Base-by-base conservation (phyloP, 2,113 vertebrate species). In the Jacana jacana region DNA sequence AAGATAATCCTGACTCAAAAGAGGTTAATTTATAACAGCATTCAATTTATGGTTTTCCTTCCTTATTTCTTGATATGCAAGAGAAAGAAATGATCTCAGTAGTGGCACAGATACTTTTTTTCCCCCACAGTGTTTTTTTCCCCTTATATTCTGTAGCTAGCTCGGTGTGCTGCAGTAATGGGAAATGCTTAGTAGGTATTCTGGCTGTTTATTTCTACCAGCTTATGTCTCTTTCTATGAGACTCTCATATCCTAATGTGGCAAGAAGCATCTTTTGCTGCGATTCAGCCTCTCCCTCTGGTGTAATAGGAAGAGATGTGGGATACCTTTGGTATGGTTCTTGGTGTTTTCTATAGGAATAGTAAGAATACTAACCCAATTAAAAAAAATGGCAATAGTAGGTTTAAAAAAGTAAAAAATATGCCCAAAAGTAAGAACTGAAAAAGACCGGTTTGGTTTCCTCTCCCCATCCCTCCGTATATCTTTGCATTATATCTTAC, bases 391-490 rank as follows among this genome's bases (percentile, higher is more conserved):
- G n/a, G 5, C 39, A 72, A 44, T 2, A 33, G 17, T 39, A 42
- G 11, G 22, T 73, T 70, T 66, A 28, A 63, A 69, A 73, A 80
- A 93, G 7, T 14, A 54, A 70, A 81, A 66, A 27, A 13, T 4
- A 16, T 78, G 4, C 13, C 65, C 42, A n/a, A 73, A 9, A 64
- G 13, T 23, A 88, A 25, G 4, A 82, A 70, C 13, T 60, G 6
- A 33, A 44, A 9, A 57, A 51, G 22, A 24, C n/a, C 35, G n/a
- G 20, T 35, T 58, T 54, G 9, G 28, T 30, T 10, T 28, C 52
- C 28, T 22, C 33, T 8, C 9, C 20, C 13, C 9, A n/a, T n/a
- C 1, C 10, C 6, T 9, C 6, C 8, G 66, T 2, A 48, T 2
- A 40, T 68, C 19, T 83, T 88, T 79, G 25, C 9, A 6, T 54